Evolutionary conservation across 2,113 vertebrate species (phyloP).

Genomic region (Xiphias gladius): DNA sequence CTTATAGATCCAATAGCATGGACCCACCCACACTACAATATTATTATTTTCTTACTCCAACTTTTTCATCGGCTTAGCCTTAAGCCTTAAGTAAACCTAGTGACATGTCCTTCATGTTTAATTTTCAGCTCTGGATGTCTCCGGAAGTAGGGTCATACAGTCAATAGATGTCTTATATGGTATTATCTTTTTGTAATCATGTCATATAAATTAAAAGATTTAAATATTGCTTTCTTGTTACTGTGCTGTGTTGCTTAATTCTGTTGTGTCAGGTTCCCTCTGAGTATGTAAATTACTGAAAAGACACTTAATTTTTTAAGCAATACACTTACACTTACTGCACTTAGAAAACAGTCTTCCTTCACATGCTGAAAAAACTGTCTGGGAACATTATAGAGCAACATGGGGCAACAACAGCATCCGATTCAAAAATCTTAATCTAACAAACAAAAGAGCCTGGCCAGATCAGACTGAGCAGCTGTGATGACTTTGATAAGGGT

Average conservation of each 20-base stretch:
- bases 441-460: neutral
- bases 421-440: neutral
- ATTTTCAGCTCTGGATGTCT: conserved; percentile 25
- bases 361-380: too few relatives aligned
- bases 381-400: neutral
- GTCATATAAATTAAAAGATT: neutral
- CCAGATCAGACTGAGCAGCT: conserved; percentile 7
- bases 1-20: neutral
- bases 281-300: neutral
- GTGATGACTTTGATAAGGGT: conserved; percentile 16
- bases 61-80: conserved; percentile 28
- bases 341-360: neutral
- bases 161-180: neutral
- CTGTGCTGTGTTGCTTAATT: neutral
- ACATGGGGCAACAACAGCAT: neutral
- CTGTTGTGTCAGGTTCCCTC: neutral
- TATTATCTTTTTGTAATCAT: neutral
- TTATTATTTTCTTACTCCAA: conserved; percentile 23
- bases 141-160: neutral
- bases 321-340: neutral
- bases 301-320: neutral
- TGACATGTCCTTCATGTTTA: conserved; percentile 65
- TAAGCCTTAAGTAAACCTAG: conserved; percentile 57
- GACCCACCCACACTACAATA: neutral
- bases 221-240: neutral